Base-by-base conservation (phyloP, 1,140 invertebrate genomes). In the Lepidostoma basale region DNA sequence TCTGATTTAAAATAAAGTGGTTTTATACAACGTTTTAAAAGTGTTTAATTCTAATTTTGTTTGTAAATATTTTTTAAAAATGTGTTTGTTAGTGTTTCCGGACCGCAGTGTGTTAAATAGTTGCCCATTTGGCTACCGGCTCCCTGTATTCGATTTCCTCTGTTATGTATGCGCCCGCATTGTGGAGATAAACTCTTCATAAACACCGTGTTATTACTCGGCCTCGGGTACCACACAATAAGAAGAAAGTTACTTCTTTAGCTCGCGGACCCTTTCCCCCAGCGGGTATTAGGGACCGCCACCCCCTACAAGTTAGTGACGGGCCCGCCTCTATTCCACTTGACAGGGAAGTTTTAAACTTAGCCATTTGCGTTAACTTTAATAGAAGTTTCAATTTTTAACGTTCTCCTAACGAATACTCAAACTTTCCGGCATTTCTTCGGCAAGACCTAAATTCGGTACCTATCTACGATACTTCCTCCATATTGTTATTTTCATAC, bases 121-220 rank as follows among this genome's bases (percentile, higher is more conserved):
- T 26, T 23, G 23, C 18, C 39, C 25, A 42, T 62, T 18, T 44
- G 59, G 42, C 42, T 54, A 28, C 22, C 54, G 54, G 64, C 64
- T 67, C 52, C 64, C 52, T 52, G 64, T 52, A 44, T 67, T 67
- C 25, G 52, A 58, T 58, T 67, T 44, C 18, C 12, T 18, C 33
- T 14, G 28, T 65, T 40, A 54, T 25, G 36, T 45, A 45, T 44
- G 56, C 33, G 26, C 62, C 62, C 62, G 62, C 28, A 40, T 47
- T 20, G 28, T 33, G 3, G 40, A n/a, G 62, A 52, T 22, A 63
- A 28, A 47, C 62, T 40, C 62, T 36, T 36, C 62, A 52, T 63
- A 63, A 62, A 52, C 45, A 49, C 62, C 25, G 44, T 63, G 62
- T 63, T 63, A 63, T 63, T 63, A 63, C 28, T 63, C 44, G 23